Percentiles rank a stretch among this genome's conserved stretches.
These are phyloP conservation scores for Tethea ocularis DNA, from an alignment of 2,888 invertebrate genomes.

Conservation along the genomic window DNA sequence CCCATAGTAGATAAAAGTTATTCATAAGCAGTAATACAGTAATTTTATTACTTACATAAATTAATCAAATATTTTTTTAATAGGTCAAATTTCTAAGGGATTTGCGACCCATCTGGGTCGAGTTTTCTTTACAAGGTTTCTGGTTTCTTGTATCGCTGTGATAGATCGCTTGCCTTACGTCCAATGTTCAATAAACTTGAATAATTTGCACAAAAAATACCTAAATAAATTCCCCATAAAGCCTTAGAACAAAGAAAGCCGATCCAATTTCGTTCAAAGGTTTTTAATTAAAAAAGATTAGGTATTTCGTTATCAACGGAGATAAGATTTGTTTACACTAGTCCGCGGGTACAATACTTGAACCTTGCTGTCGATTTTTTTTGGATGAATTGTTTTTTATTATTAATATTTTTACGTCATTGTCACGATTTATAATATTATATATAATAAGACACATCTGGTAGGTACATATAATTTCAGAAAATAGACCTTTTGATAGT, in stretches of 20 bases:
- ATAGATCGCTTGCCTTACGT: conserved; percentile 65
- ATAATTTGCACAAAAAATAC: conserved; percentile 69
- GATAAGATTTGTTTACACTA: conserved; percentile 37
- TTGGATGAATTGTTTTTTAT: background rate
- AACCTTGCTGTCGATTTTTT: conserved; percentile 7
- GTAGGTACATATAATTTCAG: no score
- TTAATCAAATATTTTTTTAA: conserved; percentile 63
- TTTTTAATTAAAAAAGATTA: conserved; percentile 53
- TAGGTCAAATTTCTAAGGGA: conserved; percentile 60
- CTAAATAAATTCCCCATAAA: conserved; percentile 52
- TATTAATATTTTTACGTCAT: background rate
- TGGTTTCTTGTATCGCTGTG: conserved; percentile 55
- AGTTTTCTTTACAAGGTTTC: conserved; percentile 54
- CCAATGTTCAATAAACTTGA: conserved; percentile 69
- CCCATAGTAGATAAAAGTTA: no score
- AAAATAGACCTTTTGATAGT: no score
- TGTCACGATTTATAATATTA: background rate
- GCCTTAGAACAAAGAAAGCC: conserved; percentile 51
- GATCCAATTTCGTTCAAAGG: conserved; percentile 53
- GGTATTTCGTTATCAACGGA: conserved; percentile 41
- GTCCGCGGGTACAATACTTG: conserved; percentile 8
- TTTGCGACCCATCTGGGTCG: conserved; percentile 61
- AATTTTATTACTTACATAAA: conserved; percentile 26
- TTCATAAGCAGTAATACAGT: no score
- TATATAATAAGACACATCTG: no score